Evolutionary conservation across 2,888 invertebrate species (phyloP).

Genomic region (Cantharis nigra): DNA sequence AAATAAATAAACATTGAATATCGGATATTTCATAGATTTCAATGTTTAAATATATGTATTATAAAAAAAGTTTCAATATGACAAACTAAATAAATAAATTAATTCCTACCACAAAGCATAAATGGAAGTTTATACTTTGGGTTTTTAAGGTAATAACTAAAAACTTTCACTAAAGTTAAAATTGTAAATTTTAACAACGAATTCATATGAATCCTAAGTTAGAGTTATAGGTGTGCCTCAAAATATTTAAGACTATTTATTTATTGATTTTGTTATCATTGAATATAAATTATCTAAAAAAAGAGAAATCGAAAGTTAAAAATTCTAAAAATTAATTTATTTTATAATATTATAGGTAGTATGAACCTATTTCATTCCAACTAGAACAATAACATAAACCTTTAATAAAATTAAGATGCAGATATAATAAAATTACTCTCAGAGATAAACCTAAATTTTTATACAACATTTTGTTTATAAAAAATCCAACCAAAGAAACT

Average conservation of each 20-base stretch:
- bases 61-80: not conserved
- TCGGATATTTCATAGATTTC: not conserved
- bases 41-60: not conserved
- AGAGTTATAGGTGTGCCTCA: not conserved
- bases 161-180: not conserved
- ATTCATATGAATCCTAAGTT: not conserved
- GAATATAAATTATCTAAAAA: not conserved
- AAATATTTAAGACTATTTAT: not conserved
- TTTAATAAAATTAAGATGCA: no score
- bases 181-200: not conserved
- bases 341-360: not conserved
- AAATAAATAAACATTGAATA: no score
- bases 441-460: no score
- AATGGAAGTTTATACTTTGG: not conserved
- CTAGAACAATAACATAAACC: no score
- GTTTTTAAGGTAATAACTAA: not conserved
- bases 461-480: no score
- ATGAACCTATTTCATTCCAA: not conserved
- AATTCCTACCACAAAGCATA: not conserved
- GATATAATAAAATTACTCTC: no score
- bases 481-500: no score
- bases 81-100: not conserved
- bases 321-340: not conserved
- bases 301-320: not conserved
- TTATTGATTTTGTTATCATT: not conserved